These are phyloP conservation scores for Gopherus evgoodei DNA, from an alignment of 2,113 vertebrate species.

Conservation along the genomic window DNA sequence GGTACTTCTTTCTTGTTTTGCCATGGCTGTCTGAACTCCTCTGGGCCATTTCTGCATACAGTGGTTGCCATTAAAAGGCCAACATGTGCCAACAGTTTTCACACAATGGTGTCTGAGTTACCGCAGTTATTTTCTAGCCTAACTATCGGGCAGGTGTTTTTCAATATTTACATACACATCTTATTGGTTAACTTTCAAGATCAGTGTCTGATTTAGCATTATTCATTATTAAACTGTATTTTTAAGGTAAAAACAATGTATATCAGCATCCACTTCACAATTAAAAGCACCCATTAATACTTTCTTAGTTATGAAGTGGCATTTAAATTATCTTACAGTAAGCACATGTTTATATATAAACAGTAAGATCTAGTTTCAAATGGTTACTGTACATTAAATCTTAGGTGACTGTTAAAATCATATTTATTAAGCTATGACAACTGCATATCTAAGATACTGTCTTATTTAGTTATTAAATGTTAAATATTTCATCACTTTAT, in stretches of 20 bases:
- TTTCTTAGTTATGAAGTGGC: not conserved
- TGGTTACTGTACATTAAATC: not conserved
- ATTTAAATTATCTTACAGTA: not conserved
- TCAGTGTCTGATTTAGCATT: not conserved
- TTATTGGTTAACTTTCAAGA: not conserved
- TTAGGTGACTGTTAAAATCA: not conserved
- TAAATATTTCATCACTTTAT: not conserved
- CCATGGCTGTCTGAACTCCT: not conserved
- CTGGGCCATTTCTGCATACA: not conserved
- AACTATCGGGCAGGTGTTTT: not conserved
- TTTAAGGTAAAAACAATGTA: not conserved
- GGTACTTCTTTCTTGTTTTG: constrained; percentile 49
- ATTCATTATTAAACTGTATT: not conserved
- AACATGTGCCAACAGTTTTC: not conserved
- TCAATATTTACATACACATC: not conserved
- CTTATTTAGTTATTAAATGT: not conserved
- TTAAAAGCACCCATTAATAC: not conserved
- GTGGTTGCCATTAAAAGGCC: constrained; percentile 9
- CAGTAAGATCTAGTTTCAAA: not conserved
- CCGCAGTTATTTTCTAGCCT: not conserved
- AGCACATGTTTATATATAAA: not conserved
- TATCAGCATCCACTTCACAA: not conserved
- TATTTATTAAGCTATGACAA: not conserved
- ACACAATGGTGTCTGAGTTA: not conserved
- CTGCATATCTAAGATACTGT: not conserved